A percentile compares a stretch with the other conserved stretches of the same genome.
Conservation (phyloP, 92 coral and sea anemone genomes). For the Pocillopora grandis region DNA sequence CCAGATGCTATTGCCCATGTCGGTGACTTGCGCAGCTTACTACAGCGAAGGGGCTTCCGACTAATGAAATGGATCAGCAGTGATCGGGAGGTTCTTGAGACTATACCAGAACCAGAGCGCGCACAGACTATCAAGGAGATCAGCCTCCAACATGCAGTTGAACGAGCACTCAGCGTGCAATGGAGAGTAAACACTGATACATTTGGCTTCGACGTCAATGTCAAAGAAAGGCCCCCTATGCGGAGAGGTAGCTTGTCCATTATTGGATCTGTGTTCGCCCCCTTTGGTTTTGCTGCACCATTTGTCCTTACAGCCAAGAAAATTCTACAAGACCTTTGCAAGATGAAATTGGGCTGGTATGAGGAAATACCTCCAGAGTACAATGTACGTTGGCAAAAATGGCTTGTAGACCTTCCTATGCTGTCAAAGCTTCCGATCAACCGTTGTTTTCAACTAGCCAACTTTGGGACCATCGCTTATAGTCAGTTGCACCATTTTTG, state of each 20-base stretch:
- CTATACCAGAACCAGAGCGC: slow-evolving; percentile 7
- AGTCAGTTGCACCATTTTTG: slow-evolving; percentile 19
- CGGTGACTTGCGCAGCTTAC: background rate
- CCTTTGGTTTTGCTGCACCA: slow-evolving; percentile 21
- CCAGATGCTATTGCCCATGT: slow-evolving; percentile 4
- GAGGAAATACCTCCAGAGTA: background rate
- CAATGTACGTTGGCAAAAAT: background rate
- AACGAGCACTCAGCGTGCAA: slow-evolving; percentile 23
- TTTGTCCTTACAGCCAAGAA: slow-evolving; percentile 7
- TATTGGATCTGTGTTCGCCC: background rate
- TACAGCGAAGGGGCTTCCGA: slow-evolving; percentile 34
- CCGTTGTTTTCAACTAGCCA: slow-evolving; percentile 4
- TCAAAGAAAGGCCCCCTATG: background rate
- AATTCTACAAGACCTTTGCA: slow-evolving; percentile 23
- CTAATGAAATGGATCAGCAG: slow-evolving; percentile 1
- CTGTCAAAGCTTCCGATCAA: slow-evolving; percentile 8
- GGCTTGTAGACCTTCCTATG: slow-evolving; percentile 12
- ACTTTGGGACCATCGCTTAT: slow-evolving; percentile 10
- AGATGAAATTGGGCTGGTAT: slow-evolving; percentile 28
- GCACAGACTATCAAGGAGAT: background rate
- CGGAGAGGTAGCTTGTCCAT: slow-evolving; percentile 4
- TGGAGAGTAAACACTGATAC: background rate
- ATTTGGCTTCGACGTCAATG: background rate
- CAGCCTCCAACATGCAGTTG: background rate
- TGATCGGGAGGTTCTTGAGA: background rate